Evolutionary conservation across 2,797 vertebrate genomes (phyloP).

Genomic region (Pseudocheirus occidentalis): DNA sequence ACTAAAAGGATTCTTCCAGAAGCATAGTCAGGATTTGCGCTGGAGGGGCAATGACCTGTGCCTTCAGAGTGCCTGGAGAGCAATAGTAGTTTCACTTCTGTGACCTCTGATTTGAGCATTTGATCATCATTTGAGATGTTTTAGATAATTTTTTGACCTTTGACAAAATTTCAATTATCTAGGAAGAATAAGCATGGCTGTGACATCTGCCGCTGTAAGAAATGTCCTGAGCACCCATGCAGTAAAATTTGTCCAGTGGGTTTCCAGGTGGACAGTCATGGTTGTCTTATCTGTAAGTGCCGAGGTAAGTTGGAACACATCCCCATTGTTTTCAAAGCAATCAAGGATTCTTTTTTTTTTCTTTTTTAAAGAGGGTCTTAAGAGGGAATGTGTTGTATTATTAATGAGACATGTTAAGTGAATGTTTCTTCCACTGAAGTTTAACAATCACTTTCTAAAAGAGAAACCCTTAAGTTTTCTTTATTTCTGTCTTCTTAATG

Average conservation of each 20-base stretch:
- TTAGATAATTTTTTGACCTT: conserved; percentile 74
- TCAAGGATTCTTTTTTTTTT: not conserved
- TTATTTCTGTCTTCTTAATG: not conserved
- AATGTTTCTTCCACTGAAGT: not conserved
- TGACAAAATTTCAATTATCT: conserved; percentile 75
- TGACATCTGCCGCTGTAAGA: conserved; percentile 93
- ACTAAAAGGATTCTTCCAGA: conserved; percentile 50
- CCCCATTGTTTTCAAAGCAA: not conserved
- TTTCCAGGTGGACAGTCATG: conserved; percentile 89
- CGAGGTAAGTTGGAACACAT: conserved; percentile 84
- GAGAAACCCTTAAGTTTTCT: not conserved
- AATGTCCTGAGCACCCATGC: conserved; percentile 90
- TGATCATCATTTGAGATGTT: conserved; percentile 37
- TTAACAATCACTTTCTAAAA: not conserved
- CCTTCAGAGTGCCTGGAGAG: not conserved
- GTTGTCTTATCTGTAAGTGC: conserved; percentile 91
- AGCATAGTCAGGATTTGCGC: not conserved
- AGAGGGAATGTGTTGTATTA: conserved; percentile 32
- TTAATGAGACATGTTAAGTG: conserved; percentile 3
- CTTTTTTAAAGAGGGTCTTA: not conserved
- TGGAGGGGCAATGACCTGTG: not conserved
- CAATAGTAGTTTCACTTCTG: not conserved
- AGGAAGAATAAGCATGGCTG: conserved; percentile 95
- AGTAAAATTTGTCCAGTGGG: conserved; percentile 90
- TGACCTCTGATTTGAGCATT: conserved; percentile 57